phyloP scores from a whole-genome alignment of 2,888 invertebrate genomes.

The Cecidostiba fungosa region DNA sequence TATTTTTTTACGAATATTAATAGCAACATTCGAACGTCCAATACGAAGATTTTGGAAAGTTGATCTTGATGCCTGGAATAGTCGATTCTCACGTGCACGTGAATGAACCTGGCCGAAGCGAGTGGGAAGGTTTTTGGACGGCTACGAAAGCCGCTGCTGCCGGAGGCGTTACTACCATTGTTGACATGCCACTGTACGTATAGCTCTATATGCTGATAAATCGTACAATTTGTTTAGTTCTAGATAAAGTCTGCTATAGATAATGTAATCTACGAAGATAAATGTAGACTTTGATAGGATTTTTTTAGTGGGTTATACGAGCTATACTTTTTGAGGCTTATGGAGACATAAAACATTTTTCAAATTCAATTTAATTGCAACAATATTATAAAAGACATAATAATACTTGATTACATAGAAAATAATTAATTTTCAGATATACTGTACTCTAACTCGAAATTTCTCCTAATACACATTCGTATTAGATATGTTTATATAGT shows the following conservation, averaged over 20 bases:
- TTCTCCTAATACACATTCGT: too few relatives aligned
- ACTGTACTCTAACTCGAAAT: too few relatives aligned
- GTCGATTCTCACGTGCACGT: constrained; percentile 89
- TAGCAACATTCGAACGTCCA: constrained; percentile 65
- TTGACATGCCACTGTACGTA: constrained; percentile 87
- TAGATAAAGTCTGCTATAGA: neutral
- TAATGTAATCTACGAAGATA: neutral
- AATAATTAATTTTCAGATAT: too few relatives aligned
- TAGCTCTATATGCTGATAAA: neutral
- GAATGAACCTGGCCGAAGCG: constrained; percentile 87
- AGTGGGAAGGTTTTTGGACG: constrained; percentile 87
- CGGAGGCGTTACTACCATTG: constrained; percentile 87
- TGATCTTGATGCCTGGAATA: constrained; percentile 85
- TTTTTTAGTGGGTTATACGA: too few relatives aligned
- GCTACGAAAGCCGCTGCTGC: constrained; percentile 88
- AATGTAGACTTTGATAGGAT: neutral
- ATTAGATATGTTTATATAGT: too few relatives aligned
- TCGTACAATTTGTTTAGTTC: neutral
- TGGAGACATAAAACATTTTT: too few relatives aligned
- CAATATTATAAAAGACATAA: too few relatives aligned
- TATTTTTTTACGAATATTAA: neutral
- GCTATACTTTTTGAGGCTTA: too few relatives aligned
- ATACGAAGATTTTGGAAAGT: constrained; percentile 80
- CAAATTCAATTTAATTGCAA: too few relatives aligned
- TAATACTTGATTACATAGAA: too few relatives aligned